Conservation (phyloP, 2,113 vertebrate species). For the Toxotes jaculatrix region DNA sequence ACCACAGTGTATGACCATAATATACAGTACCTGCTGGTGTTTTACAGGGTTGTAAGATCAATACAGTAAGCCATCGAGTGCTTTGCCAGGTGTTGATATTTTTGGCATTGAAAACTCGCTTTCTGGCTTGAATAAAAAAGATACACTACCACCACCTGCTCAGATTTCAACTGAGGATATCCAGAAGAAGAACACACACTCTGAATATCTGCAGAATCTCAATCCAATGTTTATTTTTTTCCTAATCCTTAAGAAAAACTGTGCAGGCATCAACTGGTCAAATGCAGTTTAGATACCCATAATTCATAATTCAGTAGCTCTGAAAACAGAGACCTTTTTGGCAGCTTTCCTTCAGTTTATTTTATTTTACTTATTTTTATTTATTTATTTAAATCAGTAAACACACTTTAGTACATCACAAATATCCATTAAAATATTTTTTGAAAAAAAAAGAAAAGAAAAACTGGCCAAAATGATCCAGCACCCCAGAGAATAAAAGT, state of each 20-base stretch:
- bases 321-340: not conserved
- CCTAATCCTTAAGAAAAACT: not conserved
- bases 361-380: not conserved
- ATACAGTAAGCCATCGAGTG: slow-evolving; percentile 24
- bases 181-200: slow-evolving; percentile 20
- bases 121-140: slow-evolving; percentile 20
- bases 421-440: not conserved
- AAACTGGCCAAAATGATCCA: not conserved
- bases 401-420: not conserved
- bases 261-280: not conserved
- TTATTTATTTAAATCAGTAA: not conserved
- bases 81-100: slow-evolving; percentile 47
- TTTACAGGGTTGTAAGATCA: slow-evolving; percentile 39
- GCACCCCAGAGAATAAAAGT: not conserved
- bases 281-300: too few species aligned
- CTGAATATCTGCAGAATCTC: slow-evolving; percentile 18
- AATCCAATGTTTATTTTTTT: slow-evolving; percentile 6
- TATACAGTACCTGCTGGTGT: slow-evolving; percentile 21
- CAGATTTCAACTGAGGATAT: slow-evolving; percentile 9
- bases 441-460: not conserved
- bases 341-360: not conserved
- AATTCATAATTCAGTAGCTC: not conserved
- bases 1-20: slow-evolving; percentile 13
- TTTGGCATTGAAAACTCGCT: slow-evolving; percentile 31
- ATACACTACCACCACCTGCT: slow-evolving; percentile 23